Evolutionary conservation across 2,113 vertebrate genomes (phyloP), one percentile per base, ranked within the genome.

Genomic region (Erinaceus europaeus): DNA sequence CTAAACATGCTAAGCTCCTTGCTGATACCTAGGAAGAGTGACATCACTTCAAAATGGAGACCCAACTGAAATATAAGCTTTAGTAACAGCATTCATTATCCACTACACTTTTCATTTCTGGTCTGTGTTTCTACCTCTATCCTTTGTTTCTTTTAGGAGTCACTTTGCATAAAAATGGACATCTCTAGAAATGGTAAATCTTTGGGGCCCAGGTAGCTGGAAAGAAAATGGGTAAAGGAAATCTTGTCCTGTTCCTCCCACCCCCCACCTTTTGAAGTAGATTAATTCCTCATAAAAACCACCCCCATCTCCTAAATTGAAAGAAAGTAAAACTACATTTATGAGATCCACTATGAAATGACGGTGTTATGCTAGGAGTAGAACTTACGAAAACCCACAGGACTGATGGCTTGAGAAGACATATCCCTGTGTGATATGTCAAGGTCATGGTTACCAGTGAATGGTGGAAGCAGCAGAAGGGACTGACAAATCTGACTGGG

Each of bases 281-380:
- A 86, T 69, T 69, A 27, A 79, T 5, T 5, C 10, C 11, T 80
- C 4, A 2, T 57, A 67, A 67, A 69, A 83, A 89, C 52, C 18
- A 5, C 25, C 27, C 55, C 55, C 55, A 4, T 6, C 10, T 84
- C 57, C 84, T 65, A 40, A 62, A 25, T 62, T 62, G 69, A 40
- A 87, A 82, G 67, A 78, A 87, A 88, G 88, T 29, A 53, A 78
- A 81, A 84, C 77, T 57, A 82, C 42, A 64, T 44, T 40, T 76
- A 36, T 55, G 44, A 71, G 88, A 71, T 75, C 86, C 6, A 44
- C 91, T 83, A 52, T 73, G 50, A 78, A 78, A 88, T 42, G 62
- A 86, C 29, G 73, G 15, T 57, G 21, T 46, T 90, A 40, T 64
- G 21, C 5, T n/a, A 50, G 65, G 10, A 15, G 32, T 80, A 59